Percentiles rank a stretch among this genome's conserved stretches.
phyloP scores from a whole-genome alignment of 2,888 invertebrate genomes.

The Philereme transversata region DNA sequence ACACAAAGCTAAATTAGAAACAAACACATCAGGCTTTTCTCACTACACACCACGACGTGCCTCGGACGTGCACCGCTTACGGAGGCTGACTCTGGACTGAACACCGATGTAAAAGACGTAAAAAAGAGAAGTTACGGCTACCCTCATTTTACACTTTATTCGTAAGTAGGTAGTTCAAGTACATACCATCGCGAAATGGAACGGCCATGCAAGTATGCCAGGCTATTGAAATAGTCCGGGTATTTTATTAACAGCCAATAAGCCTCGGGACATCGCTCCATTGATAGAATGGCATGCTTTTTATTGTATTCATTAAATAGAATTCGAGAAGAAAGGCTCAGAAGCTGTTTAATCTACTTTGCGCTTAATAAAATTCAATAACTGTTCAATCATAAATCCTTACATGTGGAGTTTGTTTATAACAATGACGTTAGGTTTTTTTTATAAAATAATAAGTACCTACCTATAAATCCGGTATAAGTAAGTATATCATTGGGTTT shows the following conservation, averaged over 20 bases:
- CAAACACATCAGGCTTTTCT: conserved; percentile 11
- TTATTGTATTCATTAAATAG: conserved; percentile 24
- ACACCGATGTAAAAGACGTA: neutral
- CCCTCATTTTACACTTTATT: conserved; percentile 43
- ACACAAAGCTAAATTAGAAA: conserved; percentile 21
- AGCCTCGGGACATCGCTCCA: conserved; percentile 30
- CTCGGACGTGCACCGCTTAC: conserved; percentile 37
- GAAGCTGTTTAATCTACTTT: neutral
- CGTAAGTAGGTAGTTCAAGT: conserved; percentile 44
- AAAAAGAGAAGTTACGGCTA: conserved; percentile 44
- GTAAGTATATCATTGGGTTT: too few relatives aligned
- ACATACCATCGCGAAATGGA: conserved; percentile 54
- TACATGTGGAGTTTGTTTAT: too few relatives aligned
- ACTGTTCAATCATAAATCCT: too few relatives aligned
- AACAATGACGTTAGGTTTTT: too few relatives aligned
- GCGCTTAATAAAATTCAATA: too few relatives aligned
- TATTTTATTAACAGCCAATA: conserved; percentile 64
- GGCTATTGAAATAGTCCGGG: conserved; percentile 49
- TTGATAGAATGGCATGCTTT: conserved; percentile 38
- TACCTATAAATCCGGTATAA: too few relatives aligned
- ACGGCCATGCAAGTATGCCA: conserved; percentile 53
- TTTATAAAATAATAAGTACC: too few relatives aligned
- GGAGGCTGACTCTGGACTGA: conserved; percentile 48
- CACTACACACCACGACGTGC: conserved; percentile 31
- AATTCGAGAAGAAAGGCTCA: conserved; percentile 17